These are phyloP conservation scores for Lycaon pictus DNA, from an alignment of 2,113 vertebrate genomes.

Conservation along the genomic window DNA sequence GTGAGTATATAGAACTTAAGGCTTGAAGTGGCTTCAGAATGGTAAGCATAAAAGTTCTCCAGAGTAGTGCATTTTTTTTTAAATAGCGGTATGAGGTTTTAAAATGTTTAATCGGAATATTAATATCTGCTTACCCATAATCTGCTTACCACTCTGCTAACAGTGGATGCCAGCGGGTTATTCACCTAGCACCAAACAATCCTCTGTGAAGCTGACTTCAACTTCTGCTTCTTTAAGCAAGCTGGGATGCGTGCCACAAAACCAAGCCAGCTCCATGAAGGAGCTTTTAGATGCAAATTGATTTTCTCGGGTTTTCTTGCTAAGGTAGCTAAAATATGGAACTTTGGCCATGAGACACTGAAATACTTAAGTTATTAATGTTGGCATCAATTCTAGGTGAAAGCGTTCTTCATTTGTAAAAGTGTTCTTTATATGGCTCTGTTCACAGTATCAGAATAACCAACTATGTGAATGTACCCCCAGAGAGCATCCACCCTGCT, in stretches of 20 bases:
- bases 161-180: slow-evolving; percentile 79
- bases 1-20: not conserved
- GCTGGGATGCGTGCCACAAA: slow-evolving; percentile 84
- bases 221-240: slow-evolving; percentile 84
- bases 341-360: slow-evolving; percentile 69
- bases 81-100: slow-evolving; percentile 63
- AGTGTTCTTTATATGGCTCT: slow-evolving; percentile 73
- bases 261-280: slow-evolving; percentile 85
- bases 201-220: slow-evolving; percentile 82
- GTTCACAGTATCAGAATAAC: slow-evolving; percentile 55
- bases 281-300: slow-evolving; percentile 86
- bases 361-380: slow-evolving; percentile 80
- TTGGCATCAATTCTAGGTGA: slow-evolving; percentile 70
- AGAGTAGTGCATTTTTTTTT: slow-evolving; percentile 56
- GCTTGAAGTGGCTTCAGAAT: slow-evolving; percentile 7
- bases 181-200: slow-evolving; percentile 82
- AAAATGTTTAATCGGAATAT: slow-evolving; percentile 74
- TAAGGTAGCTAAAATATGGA: slow-evolving; percentile 85
- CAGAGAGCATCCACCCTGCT: not conserved
- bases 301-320: slow-evolving; percentile 86
- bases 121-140: slow-evolving; percentile 76
- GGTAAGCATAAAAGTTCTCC: not conserved
- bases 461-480: not conserved
- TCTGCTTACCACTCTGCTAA: slow-evolving; percentile 75
- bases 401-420: slow-evolving; percentile 67